Conservation (phyloP, 2,888 invertebrate genomes). For the Epinotia brunnichana region DNA sequence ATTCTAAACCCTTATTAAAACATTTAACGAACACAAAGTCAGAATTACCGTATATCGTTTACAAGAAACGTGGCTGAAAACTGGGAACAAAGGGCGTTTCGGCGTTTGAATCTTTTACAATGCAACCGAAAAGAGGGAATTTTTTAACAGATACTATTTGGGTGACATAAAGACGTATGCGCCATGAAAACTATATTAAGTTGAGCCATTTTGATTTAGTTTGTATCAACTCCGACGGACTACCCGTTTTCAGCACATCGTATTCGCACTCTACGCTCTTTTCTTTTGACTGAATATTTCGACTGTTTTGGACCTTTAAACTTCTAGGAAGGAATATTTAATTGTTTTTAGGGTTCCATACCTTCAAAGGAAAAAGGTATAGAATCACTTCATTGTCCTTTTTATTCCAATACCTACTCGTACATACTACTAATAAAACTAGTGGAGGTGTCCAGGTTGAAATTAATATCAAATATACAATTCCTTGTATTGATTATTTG, state of each 20-base stretch:
- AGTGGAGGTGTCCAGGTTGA: too few species aligned
- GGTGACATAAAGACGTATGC: not conserved
- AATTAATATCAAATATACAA: too few species aligned
- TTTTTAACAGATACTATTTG: not conserved
- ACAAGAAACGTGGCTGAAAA: not conserved
- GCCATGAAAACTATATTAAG: too few species aligned
- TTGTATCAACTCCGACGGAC: not conserved
- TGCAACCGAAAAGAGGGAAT: not conserved
- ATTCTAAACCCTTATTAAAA: not conserved
- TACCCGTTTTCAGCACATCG: conserved; percentile 10
- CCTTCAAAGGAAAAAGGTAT: too few species aligned
- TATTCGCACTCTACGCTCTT: not conserved
- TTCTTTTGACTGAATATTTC: conserved; percentile 23
- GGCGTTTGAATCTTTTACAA: conserved; percentile 22
- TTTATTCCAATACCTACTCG: too few species aligned
- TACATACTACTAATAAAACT: too few species aligned
- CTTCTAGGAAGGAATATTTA: conserved; percentile 9
- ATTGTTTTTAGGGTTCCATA: not conserved
- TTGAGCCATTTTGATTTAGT: not conserved
- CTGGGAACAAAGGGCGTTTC: conserved; percentile 10
- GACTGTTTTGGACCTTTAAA: conserved; percentile 12
- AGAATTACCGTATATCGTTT: not conserved
- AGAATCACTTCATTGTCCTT: too few species aligned
- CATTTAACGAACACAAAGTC: not conserved
- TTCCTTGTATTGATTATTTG: too few species aligned